Evolutionary conservation across 2,888 invertebrate genomes (phyloP).

Genomic region (Ephialtes manifestator): DNA sequence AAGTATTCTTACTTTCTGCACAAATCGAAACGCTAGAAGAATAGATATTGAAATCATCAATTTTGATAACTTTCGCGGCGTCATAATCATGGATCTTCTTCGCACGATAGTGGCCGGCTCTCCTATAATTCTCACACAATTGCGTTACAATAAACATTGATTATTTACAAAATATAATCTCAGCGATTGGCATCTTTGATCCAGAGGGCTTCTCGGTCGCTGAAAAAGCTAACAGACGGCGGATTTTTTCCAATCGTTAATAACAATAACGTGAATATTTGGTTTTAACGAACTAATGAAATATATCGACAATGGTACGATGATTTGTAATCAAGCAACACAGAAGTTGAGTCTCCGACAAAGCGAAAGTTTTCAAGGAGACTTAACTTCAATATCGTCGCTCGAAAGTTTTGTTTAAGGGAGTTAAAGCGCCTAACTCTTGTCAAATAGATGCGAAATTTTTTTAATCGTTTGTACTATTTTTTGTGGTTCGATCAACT

Average conservation of each 20-base stretch:
- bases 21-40: conserved; percentile 84
- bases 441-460: background rate
- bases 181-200: conserved; percentile 29
- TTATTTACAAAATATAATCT: conserved; percentile 32
- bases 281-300: background rate
- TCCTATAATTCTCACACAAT: conserved; percentile 59
- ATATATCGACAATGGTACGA: conserved; percentile 8
- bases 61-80: conserved; percentile 28
- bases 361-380: background rate
- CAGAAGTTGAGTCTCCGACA: background rate
- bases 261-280: conserved; percentile 3
- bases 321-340: conserved; percentile 5
- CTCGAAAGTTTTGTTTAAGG: background rate
- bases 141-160: conserved; percentile 51
- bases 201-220: conserved; percentile 16
- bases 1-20: conserved; percentile 83
- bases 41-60: conserved; percentile 77
- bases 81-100: conserved; percentile 58
- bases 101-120: conserved; percentile 58
- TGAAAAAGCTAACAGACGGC: conserved; percentile 46
- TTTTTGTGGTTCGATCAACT: too few species aligned
- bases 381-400: background rate
- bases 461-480: background rate
- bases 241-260: conserved; percentile 33
- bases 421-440: background rate